phyloP scores from a whole-genome alignment of 1,140 invertebrate genomes.

The Vanessa atalanta region DNA sequence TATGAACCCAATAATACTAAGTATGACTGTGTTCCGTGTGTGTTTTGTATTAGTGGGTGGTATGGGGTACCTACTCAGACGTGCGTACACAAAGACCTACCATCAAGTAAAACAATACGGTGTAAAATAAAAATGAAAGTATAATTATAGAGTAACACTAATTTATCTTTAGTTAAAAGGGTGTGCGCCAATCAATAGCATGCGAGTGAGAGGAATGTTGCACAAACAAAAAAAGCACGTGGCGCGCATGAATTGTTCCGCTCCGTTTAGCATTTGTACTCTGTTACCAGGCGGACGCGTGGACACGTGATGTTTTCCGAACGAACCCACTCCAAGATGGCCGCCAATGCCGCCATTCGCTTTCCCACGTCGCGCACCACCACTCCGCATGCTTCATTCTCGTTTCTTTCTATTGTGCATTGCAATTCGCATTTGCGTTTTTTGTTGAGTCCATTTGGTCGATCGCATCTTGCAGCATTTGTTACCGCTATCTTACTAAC shows the following conservation, averaged over 20 bases:
- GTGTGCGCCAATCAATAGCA: conserved; percentile 49
- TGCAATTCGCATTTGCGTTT: conserved; percentile 63
- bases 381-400: conserved; percentile 72
- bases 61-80: not conserved
- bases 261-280: conserved; percentile 69
- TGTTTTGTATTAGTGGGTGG: too few relatives aligned
- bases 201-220: conserved; percentile 62
- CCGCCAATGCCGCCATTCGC: conserved; percentile 75
- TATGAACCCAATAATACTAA: too few relatives aligned
- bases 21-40: too few relatives aligned
- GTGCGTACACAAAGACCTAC: not conserved
- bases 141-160: conserved; percentile 10
- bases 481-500: conserved; percentile 21
- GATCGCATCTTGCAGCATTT: conserved; percentile 38
- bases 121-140: conserved; percentile 7
- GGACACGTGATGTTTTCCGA: conserved; percentile 74
- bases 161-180: conserved; percentile 40
- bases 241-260: conserved; percentile 73
- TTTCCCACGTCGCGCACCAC: conserved; percentile 76
- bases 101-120: not conserved
- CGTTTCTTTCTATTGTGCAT: conserved; percentile 72
- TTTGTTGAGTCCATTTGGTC: conserved; percentile 48
- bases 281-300: conserved; percentile 74
- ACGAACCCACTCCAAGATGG: conserved; percentile 72
- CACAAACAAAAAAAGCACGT: conserved; percentile 75